phyloP scores from a whole-genome alignment of 2,113 vertebrate genomes.

The Oryzias celebensis region DNA sequence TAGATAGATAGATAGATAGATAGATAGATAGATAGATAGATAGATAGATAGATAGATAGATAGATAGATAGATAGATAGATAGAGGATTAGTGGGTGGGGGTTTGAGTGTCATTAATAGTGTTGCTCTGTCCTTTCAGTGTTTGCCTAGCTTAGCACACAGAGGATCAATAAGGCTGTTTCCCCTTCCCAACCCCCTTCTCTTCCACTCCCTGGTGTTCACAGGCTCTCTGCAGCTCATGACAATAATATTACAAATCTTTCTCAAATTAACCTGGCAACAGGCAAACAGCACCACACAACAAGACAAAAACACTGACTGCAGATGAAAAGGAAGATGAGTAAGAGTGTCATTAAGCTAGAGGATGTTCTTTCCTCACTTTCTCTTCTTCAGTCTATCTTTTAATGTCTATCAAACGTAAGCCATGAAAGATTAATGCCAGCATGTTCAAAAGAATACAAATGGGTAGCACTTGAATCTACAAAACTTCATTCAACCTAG shows the following conservation, averaged over 20 bases:
- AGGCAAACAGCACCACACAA: constrained; percentile 26
- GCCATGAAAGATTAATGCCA: constrained; percentile 57
- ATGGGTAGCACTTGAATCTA: constrained; percentile 38
- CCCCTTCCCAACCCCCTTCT: constrained; percentile 68
- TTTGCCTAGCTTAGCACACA: constrained; percentile 81
- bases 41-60: constrained; percentile 56
- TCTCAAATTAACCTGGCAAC: constrained; percentile 65
- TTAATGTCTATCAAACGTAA: constrained; percentile 40
- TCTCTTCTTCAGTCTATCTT: constrained; percentile 28
- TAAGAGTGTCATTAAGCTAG: constrained; percentile 26
- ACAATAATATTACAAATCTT: constrained; percentile 67
- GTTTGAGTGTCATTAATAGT: constrained; percentile 73
- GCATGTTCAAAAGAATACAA: constrained; percentile 53
- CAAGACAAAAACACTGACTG: constrained; percentile 22
- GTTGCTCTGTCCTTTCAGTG: constrained; percentile 76
- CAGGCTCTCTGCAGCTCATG: constrained; percentile 50
- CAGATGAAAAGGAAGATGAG: constrained; percentile 19
- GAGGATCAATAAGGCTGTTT: constrained; percentile 76
- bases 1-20: constrained; percentile 51
- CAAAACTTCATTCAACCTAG: constrained; percentile 39
- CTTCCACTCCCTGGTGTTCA: constrained; percentile 48
- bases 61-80: constrained; percentile 59
- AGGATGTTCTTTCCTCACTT: constrained; percentile 22
- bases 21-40: constrained; percentile 46
- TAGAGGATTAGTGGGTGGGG: constrained; percentile 57